A percentile compares a stretch with the other conserved stretches of the same genome.
Evolutionary conservation across 2,888 invertebrate species (phyloP).

Genomic region (Monoplex corrugatus): DNA sequence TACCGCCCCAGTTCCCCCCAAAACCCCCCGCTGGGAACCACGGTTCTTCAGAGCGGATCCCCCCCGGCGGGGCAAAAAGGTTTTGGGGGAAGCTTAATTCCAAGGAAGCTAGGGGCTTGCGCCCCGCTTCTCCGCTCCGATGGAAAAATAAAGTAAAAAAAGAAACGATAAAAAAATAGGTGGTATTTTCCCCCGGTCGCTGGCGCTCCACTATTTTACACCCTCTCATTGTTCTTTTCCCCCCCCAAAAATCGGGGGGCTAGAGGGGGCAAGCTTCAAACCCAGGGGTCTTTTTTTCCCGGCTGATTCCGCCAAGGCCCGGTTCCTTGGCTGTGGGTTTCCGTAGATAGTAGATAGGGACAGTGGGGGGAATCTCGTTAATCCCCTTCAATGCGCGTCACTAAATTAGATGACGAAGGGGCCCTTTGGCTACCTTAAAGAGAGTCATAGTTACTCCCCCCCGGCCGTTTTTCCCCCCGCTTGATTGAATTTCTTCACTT

Average conservation of each 20-base stretch:
- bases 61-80: slow-evolving; percentile 62
- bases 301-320: slow-evolving; percentile 83
- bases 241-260: too few species aligned
- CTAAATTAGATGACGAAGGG: neutral
- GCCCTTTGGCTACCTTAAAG: slow-evolving; percentile 32
- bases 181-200: slow-evolving; percentile 70
- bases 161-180: slow-evolving; percentile 52
- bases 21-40: slow-evolving; percentile 86
- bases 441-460: slow-evolving; percentile 33
- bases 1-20: slow-evolving; percentile 86
- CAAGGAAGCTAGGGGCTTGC: slow-evolving; percentile 26
- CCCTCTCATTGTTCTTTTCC: too few species aligned
- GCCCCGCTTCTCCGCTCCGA: slow-evolving; percentile 52
- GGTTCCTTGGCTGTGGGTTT: slow-evolving; percentile 87
- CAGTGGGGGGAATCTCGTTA: slow-evolving; percentile 79
- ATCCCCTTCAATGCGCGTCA: slow-evolving; percentile 21
- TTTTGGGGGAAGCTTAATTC: neutral
- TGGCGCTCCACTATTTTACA: slow-evolving; percentile 83
- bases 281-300: slow-evolving; percentile 86
- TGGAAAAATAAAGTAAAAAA: slow-evolving; percentile 60
- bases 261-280: slow-evolving; percentile 85
- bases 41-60: slow-evolving; percentile 85
- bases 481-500: slow-evolving; percentile 85
- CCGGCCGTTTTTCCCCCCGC: slow-evolving; percentile 79
- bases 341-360: too few species aligned